phyloP scores from a whole-genome alignment of 2,113 vertebrate genomes.

The Cephalopholis sonnerati region DNA sequence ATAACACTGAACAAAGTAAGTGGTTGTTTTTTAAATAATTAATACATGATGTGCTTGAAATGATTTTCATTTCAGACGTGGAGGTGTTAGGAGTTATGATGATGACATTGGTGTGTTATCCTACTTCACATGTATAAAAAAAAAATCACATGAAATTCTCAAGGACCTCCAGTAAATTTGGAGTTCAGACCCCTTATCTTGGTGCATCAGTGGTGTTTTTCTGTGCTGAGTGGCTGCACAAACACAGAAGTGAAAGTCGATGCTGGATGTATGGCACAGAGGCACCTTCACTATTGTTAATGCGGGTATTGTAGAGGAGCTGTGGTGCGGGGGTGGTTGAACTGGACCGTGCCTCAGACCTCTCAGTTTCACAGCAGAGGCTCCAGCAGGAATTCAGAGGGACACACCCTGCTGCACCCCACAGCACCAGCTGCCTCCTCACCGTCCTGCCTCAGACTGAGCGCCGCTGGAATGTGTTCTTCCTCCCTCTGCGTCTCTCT shows the following conservation, averaged over 20 bases:
- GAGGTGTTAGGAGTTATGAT: background rate
- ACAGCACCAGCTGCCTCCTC: conserved; percentile 51
- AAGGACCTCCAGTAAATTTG: background rate
- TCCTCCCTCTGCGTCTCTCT: conserved; percentile 40
- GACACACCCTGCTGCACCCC: conserved; percentile 72
- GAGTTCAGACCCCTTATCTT: background rate
- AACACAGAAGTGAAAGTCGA: background rate
- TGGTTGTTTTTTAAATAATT: background rate
- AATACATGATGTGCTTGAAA: background rate
- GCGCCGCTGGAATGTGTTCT: conserved; percentile 69
- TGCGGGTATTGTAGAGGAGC: background rate
- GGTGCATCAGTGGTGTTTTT: background rate
- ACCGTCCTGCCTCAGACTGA: conserved; percentile 50
- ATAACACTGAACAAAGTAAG: conserved; percentile 91
- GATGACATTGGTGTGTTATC: background rate
- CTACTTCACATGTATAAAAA: background rate
- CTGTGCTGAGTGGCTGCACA: background rate
- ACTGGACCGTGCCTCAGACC: conserved; percentile 1
- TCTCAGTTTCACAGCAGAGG: conserved; percentile 51
- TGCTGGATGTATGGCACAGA: background rate
- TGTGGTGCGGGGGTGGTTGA: background rate
- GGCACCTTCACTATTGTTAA: conserved; percentile 8
- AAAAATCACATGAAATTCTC: background rate
- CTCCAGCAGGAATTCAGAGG: conserved; percentile 58
- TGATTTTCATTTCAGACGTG: background rate